phyloP scores from a whole-genome alignment of 2,797 vertebrate species.

The Malacoctenus gilli region DNA sequence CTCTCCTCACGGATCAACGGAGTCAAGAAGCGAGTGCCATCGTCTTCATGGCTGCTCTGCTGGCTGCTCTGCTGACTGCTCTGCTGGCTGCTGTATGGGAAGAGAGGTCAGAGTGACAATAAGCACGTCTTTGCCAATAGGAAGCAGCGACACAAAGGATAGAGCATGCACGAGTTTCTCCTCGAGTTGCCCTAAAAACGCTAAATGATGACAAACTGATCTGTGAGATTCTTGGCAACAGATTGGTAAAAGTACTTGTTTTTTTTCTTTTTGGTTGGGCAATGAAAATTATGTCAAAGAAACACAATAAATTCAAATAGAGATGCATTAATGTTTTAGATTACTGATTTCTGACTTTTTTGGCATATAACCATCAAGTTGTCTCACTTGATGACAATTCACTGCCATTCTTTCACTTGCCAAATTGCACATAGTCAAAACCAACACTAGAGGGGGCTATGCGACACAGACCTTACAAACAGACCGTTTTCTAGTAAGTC shows the following conservation, averaged over 20 bases:
- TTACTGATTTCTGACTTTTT: too few species aligned
- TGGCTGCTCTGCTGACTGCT: conserved; percentile 90
- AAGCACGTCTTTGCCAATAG: neutral
- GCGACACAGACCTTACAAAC: conserved; percentile 10
- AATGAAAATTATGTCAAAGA: too few species aligned
- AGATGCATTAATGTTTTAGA: too few species aligned
- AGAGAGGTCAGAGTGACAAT: conserved; percentile 2
- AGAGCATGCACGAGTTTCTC: neutral
- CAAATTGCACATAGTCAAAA: conserved; percentile 33
- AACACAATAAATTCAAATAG: too few species aligned
- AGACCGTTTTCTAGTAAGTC: neutral
- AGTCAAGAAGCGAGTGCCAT: conserved; percentile 87
- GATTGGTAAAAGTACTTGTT: too few species aligned
- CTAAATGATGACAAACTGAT: too few species aligned
- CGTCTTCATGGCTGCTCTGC: conserved; percentile 94
- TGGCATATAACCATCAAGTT: too few species aligned
- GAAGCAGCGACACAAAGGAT: neutral
- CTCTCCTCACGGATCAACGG: conserved; percentile 84
- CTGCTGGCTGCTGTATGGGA: conserved; percentile 82
- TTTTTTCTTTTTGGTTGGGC: too few species aligned
- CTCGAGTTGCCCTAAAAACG: too few species aligned
- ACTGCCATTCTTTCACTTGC: too few species aligned
- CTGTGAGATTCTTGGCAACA: too few species aligned
- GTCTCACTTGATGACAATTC: too few species aligned
- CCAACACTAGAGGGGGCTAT: conserved; percentile 70